Percentiles rank a stretch among this genome's conserved stretches.
Evolutionary conservation across 2,113 vertebrate genomes (phyloP).

Genomic region (human (Homo sapiens)): DNA sequence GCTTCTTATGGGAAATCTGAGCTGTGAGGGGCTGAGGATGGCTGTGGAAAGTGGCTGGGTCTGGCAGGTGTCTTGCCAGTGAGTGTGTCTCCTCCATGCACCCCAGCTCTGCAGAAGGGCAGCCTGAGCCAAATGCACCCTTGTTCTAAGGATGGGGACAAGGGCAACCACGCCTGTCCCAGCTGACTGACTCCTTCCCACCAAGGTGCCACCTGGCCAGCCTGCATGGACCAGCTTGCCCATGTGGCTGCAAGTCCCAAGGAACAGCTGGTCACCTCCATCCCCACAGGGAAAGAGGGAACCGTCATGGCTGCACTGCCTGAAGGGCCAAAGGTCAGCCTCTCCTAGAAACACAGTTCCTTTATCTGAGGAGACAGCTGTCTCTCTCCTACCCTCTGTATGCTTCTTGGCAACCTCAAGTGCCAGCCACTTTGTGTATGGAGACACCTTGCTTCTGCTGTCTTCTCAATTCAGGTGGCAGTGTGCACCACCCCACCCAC

Average conservation of each 20-base stretch:
- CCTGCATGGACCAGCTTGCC: background rate
- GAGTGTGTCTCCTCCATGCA: background rate
- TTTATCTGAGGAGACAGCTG: background rate
- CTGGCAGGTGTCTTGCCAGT: background rate
- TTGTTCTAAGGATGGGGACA: background rate
- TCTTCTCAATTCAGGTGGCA: background rate
- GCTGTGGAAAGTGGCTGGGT: background rate
- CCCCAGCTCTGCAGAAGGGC: background rate
- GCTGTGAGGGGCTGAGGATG: background rate
- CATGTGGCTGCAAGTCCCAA: background rate
- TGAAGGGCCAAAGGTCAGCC: background rate
- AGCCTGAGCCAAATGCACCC: background rate
- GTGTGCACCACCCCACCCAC: rapidly evolving
- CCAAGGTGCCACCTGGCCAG: background rate
- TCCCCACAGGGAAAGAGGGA: background rate
- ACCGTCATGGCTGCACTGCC: background rate
- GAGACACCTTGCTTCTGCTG: background rate
- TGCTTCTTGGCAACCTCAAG: background rate
- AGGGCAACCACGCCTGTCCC: background rate
- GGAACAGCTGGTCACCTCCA: background rate
- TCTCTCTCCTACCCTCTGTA: background rate
- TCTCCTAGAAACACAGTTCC: background rate
- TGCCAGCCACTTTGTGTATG: background rate
- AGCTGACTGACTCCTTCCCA: background rate
- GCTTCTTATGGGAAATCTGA: background rate